Evolutionary conservation across 2,888 invertebrate species (phyloP), one percentile per base, ranked within the genome.

Genomic region (Loripinus fragilis): DNA sequence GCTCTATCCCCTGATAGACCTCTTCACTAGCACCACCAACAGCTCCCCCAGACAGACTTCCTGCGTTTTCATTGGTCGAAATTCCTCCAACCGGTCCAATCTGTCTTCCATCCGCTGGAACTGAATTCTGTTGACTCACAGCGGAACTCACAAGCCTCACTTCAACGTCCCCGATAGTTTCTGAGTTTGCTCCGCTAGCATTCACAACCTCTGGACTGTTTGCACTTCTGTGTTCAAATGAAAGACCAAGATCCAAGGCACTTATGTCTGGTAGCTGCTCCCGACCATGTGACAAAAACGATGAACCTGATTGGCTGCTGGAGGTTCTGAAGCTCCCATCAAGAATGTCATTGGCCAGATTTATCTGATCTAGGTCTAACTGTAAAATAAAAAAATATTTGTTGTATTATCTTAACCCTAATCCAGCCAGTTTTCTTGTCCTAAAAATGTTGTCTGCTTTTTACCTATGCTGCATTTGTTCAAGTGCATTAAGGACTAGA

Each of bases 301-400:
- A 72, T 10, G 75, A 52, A 20, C 76, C 74, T 45, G 86, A 77
- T 65, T 85, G 84, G 42, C 52, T 76, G 41, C 69, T 79, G 17
- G 83, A 50, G 15, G 86, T 82, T 71, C 79, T 71, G 55, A 86
- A 86, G 69, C 86, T 86, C 28, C 87, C 87, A 78, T 87, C 87
- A 35, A 87, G 72, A 71, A 87, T 87, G 70, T 87, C 85, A 77
- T 87, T 83, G 48, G 85, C 87, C 25, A 85, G 50, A 65, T 48
- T 76, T 17, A 83, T 80, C 60, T 87, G 80, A 33, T 84, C 85
- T 23, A 81, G 55, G 64, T 82, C 76, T 70, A 78, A 60, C 85
- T 85, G 80, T 65, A 82, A 81, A 35, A 8, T 38, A 38, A 38
- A 38, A 8, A n/a, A n/a, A n/a, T n/a, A n/a, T n/a, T n/a, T n/a